Conservation (phyloP, 2,113 vertebrate genomes). For the Camelus dromedarius region DNA sequence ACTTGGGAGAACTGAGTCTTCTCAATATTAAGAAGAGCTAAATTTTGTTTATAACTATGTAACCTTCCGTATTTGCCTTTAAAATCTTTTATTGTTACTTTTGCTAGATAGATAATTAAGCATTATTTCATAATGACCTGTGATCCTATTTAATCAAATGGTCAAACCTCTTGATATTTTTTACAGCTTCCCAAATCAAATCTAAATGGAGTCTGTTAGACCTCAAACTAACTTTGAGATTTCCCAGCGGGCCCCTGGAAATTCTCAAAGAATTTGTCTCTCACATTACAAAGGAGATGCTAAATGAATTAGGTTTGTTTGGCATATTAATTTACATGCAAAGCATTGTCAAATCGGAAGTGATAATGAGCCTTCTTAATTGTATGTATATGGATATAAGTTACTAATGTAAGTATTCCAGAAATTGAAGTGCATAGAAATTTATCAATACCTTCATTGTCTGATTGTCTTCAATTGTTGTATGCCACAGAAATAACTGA, state of each 20-base stretch:
- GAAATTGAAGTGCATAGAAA: neutral
- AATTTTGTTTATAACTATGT: neutral
- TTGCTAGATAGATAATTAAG: neutral
- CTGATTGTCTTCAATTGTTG: neutral
- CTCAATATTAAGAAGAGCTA: neutral
- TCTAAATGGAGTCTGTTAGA: neutral
- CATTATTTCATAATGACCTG: neutral
- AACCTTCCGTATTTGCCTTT: neutral
- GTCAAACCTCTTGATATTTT: neutral
- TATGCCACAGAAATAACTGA: neutral
- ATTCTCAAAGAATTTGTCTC: neutral
- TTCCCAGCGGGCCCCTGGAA: neutral
- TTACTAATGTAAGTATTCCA: neutral
- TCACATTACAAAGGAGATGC: neutral
- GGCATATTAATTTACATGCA: neutral
- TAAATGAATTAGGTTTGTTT: neutral
- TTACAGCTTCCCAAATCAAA: neutral
- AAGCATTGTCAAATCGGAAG: neutral
- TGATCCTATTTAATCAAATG: neutral
- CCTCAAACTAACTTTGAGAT: neutral
- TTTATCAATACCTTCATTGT: neutral
- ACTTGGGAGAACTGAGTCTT: neutral
- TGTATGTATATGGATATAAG: neutral
- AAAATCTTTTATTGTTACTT: neutral
- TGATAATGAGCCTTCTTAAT: neutral